Percentiles rank a stretch among this genome's conserved stretches.
Evolutionary conservation across 2,797 vertebrate species (phyloP).

Genomic region (Pipistrellus kuhlii): DNA sequence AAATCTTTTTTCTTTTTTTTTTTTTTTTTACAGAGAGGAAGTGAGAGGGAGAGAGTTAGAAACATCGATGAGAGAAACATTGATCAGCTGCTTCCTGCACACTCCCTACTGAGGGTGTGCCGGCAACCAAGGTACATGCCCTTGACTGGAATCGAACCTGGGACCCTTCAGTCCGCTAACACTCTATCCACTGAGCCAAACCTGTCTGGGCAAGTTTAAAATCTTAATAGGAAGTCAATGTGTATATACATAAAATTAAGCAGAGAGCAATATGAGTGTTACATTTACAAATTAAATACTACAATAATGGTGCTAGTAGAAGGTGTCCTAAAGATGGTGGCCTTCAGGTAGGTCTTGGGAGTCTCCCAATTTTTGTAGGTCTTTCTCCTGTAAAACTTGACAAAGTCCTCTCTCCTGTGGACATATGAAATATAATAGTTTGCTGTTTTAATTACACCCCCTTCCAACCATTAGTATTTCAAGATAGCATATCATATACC

Average conservation of each 20-base stretch:
- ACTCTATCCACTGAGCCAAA: too few species aligned
- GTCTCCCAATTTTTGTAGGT: not conserved
- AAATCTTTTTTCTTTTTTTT: not conserved
- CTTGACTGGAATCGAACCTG: too few species aligned
- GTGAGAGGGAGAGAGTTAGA: too few species aligned
- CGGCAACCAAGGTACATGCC: too few species aligned
- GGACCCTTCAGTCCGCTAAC: too few species aligned
- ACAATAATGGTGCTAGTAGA: not conserved
- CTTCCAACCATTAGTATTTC: not conserved
- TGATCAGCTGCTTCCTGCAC: too few species aligned
- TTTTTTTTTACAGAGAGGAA: too few species aligned
- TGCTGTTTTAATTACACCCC: not conserved
- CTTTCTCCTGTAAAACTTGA: conserved; percentile 1
- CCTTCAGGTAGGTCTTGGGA: not conserved
- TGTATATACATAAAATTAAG: conserved; percentile 18
- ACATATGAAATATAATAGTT: conserved; percentile 38
- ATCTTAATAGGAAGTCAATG: conserved; percentile 5
- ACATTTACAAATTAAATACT: conserved; percentile 39
- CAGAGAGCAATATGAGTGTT: not conserved
- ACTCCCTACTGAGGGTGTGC: too few species aligned
- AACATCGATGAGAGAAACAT: too few species aligned
- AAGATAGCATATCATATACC: not conserved
- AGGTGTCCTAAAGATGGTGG: not conserved
- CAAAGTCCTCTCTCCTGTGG: not conserved
- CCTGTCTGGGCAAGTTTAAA: not conserved